phyloP scores from a whole-genome alignment of 2,113 vertebrate genomes.

The Crotalus tigris region DNA sequence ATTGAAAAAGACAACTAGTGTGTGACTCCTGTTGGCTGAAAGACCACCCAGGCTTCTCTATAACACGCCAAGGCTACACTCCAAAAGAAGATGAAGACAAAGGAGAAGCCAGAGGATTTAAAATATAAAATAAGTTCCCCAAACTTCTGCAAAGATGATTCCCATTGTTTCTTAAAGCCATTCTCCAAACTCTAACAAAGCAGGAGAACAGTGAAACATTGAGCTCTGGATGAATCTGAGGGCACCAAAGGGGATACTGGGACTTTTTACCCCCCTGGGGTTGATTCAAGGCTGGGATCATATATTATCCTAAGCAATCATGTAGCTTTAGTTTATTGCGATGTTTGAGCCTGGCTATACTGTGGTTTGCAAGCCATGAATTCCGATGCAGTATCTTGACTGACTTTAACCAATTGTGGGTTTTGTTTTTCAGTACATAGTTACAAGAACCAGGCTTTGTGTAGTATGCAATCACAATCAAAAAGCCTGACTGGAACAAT shows the following conservation, averaged over 20 bases:
- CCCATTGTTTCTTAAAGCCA: neutral
- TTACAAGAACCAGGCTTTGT: neutral
- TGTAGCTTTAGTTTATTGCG: neutral
- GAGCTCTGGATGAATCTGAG: neutral
- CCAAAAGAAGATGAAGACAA: neutral
- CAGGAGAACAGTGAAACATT: neutral
- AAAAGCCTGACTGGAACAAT: neutral
- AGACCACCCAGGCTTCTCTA: neutral
- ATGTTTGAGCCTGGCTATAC: neutral
- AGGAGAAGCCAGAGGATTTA: neutral
- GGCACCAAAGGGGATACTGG: neutral
- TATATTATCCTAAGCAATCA: neutral
- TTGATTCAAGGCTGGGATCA: neutral
- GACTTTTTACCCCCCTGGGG: neutral
- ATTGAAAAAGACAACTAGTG: neutral
- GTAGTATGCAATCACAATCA: neutral
- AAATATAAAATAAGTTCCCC: neutral
- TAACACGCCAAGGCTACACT: neutral
- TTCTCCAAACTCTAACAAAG: neutral
- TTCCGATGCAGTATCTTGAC: neutral
- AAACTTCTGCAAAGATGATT: neutral
- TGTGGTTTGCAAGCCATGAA: neutral
- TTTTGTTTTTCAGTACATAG: neutral
- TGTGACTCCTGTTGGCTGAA: neutral
- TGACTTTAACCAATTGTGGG: neutral